Evolutionary conservation across 2,888 invertebrate genomes (phyloP), one percentile per base, ranked within the genome.

Genomic region (Mayetiola destructor): DNA sequence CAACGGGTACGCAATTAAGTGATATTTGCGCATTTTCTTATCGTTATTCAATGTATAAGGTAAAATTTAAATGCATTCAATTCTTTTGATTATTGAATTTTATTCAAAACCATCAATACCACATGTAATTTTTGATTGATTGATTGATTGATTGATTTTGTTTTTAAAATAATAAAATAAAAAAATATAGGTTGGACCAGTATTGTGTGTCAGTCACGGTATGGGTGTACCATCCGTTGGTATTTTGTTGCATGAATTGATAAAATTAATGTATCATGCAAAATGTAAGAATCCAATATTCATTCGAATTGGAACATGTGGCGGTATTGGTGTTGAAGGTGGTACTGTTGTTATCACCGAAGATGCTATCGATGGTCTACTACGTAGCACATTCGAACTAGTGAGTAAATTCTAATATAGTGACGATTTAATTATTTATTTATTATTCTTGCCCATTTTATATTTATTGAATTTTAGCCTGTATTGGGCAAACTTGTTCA

Each of bases 171-270:
- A 39, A 18, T 16, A 39, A 20, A 8, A 36, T 9, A 8, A 20
- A 48, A 48, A 54, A 10, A 21, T 29, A 29, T 18, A 69, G 68
- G 72, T 73, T 55, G 73, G 73, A 4, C 73, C 73, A 55, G 71
- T 73, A 56, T 64, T 73, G 57, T 68, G 69, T 56, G 68, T 73
- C 30, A 72, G 72, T 61, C 99, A 99, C 68, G 99, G 97, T 59
- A 99, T 99, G 90, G 99, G 97, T 5, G 87, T 91, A 57, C 94
- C 97, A 5, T 97, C 97, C 0, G 83, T 96, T 57, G 90, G 92
- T 56, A 95, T 99, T 63, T 77, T 97, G 57, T 80, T 99, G 59
- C 93, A 96, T 70, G 97, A 99, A 76, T 78, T 94, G 61, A 91
- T 96, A 68, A 99, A 99, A 74, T 76, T 99, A 64, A 88, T 99